These are phyloP conservation scores for Nephrotoma appendiculata DNA, from an alignment of 2,888 invertebrate genomes.

Conservation along the genomic window DNA sequence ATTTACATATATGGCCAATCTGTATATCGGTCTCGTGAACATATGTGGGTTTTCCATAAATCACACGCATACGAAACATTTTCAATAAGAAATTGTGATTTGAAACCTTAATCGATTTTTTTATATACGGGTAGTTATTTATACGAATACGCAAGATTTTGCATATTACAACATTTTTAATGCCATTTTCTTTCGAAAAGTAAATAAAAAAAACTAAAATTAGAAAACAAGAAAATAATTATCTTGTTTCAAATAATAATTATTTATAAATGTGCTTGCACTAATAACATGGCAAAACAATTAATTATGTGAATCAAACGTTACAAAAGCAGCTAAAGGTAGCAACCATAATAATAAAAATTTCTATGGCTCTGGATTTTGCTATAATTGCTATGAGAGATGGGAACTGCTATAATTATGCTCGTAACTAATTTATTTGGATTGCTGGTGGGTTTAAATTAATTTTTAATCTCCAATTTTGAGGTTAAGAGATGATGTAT, in stretches of 20 bases:
- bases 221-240: not conserved
- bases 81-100: not conserved
- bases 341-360: not conserved
- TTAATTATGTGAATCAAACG: not conserved
- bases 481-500: not conserved
- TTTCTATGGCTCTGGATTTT: not conserved
- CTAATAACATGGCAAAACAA: not conserved
- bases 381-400: not conserved
- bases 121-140: not conserved
- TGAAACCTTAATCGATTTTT: not conserved
- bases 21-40: not conserved
- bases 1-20: not conserved
- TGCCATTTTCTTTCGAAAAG: not conserved
- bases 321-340: not conserved
- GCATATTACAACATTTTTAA: not conserved
- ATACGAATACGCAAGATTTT: not conserved
- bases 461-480: not conserved
- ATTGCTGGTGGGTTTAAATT: not conserved
- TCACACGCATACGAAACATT: not conserved
- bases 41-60: not conserved
- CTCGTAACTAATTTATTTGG: not conserved
- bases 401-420: not conserved
- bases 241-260: not conserved
- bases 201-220: not conserved
- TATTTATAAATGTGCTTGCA: not conserved